These are phyloP conservation scores for Uropetala carovei DNA, from an alignment of 2,888 invertebrate genomes.

Conservation along the genomic window DNA sequence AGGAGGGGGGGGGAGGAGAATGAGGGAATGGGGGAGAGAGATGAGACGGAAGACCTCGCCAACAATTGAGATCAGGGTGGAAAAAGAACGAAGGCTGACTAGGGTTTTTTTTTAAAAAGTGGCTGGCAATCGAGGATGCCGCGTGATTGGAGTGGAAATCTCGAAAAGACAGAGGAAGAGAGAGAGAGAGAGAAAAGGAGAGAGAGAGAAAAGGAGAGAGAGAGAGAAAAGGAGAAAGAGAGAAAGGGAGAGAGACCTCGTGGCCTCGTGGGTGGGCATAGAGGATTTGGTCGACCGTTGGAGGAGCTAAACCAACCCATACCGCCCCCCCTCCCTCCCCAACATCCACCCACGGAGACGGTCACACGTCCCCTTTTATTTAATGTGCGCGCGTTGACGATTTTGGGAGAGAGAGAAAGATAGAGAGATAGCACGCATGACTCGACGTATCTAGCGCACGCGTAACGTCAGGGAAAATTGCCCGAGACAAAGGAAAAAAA, in stretches of 20 bases:
- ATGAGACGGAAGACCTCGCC: background rate
- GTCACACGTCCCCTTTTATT: too few relatives aligned
- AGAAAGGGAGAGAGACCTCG: background rate
- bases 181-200: background rate
- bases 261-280: background rate
- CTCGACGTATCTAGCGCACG: background rate
- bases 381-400: too few relatives aligned
- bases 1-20: background rate
- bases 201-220: background rate
- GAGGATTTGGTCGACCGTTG: background rate
- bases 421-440: too few relatives aligned
- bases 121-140: slow-evolving; percentile 3
- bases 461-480: background rate
- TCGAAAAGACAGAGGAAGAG: background rate
- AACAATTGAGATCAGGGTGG: background rate
- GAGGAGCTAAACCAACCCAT: background rate
- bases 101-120: background rate
- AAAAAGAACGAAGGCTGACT: slow-evolving; percentile 13
- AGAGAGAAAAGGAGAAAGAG: background rate
- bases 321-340: background rate
- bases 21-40: background rate
- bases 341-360: background rate
- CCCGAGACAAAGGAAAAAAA: background rate
- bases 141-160: slow-evolving; percentile 27
- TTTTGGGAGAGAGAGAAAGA: too few relatives aligned